Evolutionary conservation across 2,888 invertebrate genomes (phyloP), one percentile per base, ranked within the genome.

Genomic region (Spodoptera littoralis): DNA sequence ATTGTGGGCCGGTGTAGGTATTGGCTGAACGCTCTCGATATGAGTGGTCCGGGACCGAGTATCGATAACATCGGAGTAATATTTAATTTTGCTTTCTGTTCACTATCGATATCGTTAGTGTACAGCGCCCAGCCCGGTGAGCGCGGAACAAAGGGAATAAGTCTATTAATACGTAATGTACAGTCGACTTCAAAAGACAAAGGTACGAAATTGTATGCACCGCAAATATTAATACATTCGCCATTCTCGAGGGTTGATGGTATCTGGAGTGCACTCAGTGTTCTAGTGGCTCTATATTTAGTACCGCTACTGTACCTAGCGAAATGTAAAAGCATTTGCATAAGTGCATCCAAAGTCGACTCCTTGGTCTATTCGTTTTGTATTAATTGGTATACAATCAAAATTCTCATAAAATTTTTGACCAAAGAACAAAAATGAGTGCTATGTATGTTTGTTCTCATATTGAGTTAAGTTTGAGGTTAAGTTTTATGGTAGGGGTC

Each of bases 341-440:
- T 51, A 46, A 49, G 51, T 55, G 42, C 3, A 42, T 55, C 54
- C 47, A 46, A 27, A 22, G 49, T 65, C 43, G 50, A 57, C 41
- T 41, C 27, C 45, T 57, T 56, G 51, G 58, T 60, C 43, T 71
- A 54, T 22, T 56, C 11, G 30, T 54, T 75, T 76, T 55, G 36
- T 60, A 64, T 55, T 22, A 65, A 69, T 76, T 78, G 73, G 67
- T 73, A 73, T 55, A 70, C 53, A 62, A 74, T 78, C 27, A 76
- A 70, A 75, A 67, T 80, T 70, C 80, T 83, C 81, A 84, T 79
- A 74, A 76, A 71, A 68, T 76, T 77, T 78, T 83, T 85, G 84
- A 87, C 90, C 90, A 90, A 90, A 90, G 90, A 90, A 85, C 84
- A 86, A 86, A 87, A 84, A 85, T 80, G 76, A 78, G 81, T 80